Base-by-base conservation (phyloP, 2,113 vertebrate species). In the Ancistrus triradiatus region DNA sequence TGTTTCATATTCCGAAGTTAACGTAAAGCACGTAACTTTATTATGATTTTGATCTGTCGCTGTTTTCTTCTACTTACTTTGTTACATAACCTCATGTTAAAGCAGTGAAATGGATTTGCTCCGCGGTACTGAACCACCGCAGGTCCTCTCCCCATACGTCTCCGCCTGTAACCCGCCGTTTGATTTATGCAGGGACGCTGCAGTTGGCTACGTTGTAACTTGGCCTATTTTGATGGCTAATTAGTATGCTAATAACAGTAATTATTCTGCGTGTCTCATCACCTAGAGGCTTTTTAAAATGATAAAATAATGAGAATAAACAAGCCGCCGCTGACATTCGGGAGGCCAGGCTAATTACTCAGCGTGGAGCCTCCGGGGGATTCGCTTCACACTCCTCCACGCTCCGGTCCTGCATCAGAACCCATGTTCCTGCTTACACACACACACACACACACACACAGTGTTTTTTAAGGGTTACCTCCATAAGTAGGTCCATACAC, bases 271-370 rank as follows among this genome's bases (percentile, higher is more conserved):
- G 85, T 88, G 88, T 91, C 87, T 90, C 85, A 90, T 90, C 90
- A 91, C 88, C 89, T 91, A 90, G 88, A 91, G 91, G 90, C 88
- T 90, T 89, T 91, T 92, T 90, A 90, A 90, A 91, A 91, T 92
- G 88, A 91, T 91, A 91, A 91, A 91, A 91, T 92, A 92, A 92
- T 91, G 87, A 91, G 87, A 91, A 91, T 91, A 91, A 92, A 91
- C 90, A 92, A 91, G 88, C 84, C 81, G 86, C 87, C 87, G 83
- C 87, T 91, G 89, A 90, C 89, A 90, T 91, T 91, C 87, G 89
- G 82, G 88, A 85, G 84, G 84, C 86, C 84, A 89, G 88, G 88
- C 83, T 90, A 91, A 92, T 92, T 91, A 91, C 89, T 90, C 88
- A 88, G 85, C 83, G 85, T 88, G 85, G 86, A 28, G 49, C 86